Evolutionary conservation across 2,888 invertebrate species (phyloP), one percentile per base, ranked within the genome.

Genomic region (Drosophila parthenogenetica): DNA sequence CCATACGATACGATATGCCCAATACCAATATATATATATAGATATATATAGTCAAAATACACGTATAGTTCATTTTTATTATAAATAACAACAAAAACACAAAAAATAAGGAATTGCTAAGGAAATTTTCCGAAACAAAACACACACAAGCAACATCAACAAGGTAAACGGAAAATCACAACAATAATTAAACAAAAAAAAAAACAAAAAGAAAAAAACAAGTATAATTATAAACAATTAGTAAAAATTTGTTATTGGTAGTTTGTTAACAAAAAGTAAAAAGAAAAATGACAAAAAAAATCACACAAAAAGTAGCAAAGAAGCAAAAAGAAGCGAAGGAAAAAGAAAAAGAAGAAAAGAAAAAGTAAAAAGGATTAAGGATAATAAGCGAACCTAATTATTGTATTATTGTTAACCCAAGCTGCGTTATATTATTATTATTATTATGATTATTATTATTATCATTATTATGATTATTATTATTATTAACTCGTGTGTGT

Each of bases 351-450:
- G 5, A 74, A 69, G 45, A n/a, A 42, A 65, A 80, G 75, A 79
- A 63, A 62, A 73, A 73, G 49, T 43, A 54, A 68, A 70, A 54
- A 64, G 42, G 69, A 58, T 60, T 55, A 72, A 62, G 10, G 43
- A 61, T 51, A 69, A 49, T 35, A 63, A 59, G 50, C 48, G 42
- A 73, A 81, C 73, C 84, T 79, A 88, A 86, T 85, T 85, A 87
- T 87, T 89, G 89, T 89, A 90, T 86, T 90, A 90, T 90, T 90
- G 90, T 90, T 90, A 90, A 89, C 83, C 90, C 84, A 87, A 80
- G 86, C 86, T 86, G 86, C 86, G 86, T 86, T 86, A 86, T 83
- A 83, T 83, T 83, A 83, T 83, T 83, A 81, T 84, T 81, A 84
- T 84, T 60, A 78, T 77, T 61, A 76, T 73, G 53, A 72, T 71